These are phyloP conservation scores for Spea multiplicata DNA, from an alignment of 2,113 vertebrate genomes.

Conservation along the genomic window DNA sequence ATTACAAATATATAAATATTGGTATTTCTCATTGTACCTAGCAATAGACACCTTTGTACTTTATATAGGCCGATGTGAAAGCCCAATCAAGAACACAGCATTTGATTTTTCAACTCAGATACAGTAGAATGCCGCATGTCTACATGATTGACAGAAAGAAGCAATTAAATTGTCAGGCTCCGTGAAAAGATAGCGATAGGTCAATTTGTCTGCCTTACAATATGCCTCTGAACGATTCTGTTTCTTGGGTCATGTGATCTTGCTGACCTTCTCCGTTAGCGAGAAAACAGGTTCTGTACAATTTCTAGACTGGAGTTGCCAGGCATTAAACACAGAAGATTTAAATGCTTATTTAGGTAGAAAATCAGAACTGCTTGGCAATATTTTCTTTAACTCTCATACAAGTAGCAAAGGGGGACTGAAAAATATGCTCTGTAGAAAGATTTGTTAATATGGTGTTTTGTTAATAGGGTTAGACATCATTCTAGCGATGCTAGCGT, in stretches of 20 bases:
- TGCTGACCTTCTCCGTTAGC: background rate
- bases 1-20: too few relatives aligned
- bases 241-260: background rate
- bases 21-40: too few relatives aligned
- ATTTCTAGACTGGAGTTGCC: background rate
- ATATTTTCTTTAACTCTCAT: too few relatives aligned
- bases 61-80: too few relatives aligned
- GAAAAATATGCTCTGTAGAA: too few relatives aligned
- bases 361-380: too few relatives aligned
- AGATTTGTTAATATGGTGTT: too few relatives aligned
- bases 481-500: too few relatives aligned
- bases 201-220: background rate
- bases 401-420: too few relatives aligned
- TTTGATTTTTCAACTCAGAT: background rate
- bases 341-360: background rate
- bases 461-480: too few relatives aligned
- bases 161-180: slow-evolving; percentile 13
- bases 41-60: too few relatives aligned
- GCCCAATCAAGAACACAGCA: too few relatives aligned
- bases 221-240: background rate
- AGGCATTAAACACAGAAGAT: background rate
- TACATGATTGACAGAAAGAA: slow-evolving; percentile 17
- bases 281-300: background rate
- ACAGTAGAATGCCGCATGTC: background rate
- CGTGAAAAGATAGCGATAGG: background rate